phyloP scores from a whole-genome alignment of 2,113 vertebrate genomes.

The Maccullochella peelii region DNA sequence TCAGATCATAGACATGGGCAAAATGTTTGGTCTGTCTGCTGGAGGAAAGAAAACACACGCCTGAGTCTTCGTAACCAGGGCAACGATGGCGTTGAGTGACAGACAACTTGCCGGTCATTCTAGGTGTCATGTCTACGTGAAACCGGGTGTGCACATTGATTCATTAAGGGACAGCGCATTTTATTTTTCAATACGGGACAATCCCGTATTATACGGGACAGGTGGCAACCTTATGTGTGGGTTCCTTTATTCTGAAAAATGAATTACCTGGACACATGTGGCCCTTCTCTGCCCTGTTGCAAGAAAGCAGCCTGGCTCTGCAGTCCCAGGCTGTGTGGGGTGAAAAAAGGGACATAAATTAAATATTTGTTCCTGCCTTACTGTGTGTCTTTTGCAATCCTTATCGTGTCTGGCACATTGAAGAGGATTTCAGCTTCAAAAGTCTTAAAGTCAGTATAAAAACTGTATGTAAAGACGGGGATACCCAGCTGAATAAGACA shows the following conservation, averaged over 20 bases:
- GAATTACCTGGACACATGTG: conserved; percentile 35
- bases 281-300: neutral
- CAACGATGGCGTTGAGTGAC: no score
- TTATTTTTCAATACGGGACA: no score
- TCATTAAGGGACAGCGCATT: no score
- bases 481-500: conserved; percentile 24
- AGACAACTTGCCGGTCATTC: no score
- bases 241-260: conserved; percentile 26
- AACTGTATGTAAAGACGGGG: conserved; percentile 21
- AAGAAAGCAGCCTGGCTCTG: neutral
- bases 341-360: conserved; percentile 31
- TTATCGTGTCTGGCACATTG: conserved; percentile 54
- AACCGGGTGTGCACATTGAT: no score
- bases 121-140: no score
- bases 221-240: neutral
- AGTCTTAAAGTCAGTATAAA: conserved; percentile 41
- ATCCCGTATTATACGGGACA: no score
- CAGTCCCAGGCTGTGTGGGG: conserved; percentile 2
- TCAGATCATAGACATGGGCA: no score
- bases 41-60: no score
- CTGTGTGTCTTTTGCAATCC: conserved; percentile 16
- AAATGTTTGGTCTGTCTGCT: no score
- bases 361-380: conserved; percentile 37
- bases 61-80: no score
- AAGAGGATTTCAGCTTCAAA: conserved; percentile 43